These are phyloP conservation scores for Phyto melanocephala DNA, from an alignment of 2,888 invertebrate species.

Conservation along the genomic window DNA sequence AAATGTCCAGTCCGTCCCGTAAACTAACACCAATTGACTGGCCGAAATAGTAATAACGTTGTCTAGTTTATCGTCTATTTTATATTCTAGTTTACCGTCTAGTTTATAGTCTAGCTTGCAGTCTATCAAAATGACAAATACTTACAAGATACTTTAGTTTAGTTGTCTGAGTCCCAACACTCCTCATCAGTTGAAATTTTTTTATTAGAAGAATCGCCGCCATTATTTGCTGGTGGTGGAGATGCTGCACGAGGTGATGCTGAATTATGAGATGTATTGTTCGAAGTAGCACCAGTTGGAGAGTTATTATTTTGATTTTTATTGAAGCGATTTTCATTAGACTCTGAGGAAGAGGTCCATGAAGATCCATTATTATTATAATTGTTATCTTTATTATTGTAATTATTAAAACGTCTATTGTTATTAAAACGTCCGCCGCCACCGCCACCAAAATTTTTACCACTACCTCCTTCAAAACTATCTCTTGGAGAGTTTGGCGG, in stretches of 20 bases:
- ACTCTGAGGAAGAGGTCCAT: conserved; percentile 16
- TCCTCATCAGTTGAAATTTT: conserved; percentile 50
- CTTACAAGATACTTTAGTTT: background rate
- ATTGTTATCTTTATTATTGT: background rate
- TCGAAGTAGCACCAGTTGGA: background rate
- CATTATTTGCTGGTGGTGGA: conserved; percentile 24
- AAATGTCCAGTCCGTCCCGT: no score
- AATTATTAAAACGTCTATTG: conserved; percentile 30
- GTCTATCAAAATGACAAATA: background rate
- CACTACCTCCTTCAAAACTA: conserved; percentile 1
- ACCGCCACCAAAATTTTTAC: background rate
- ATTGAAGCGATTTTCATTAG: conserved; percentile 34
- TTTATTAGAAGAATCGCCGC: background rate
- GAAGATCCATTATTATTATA: background rate
- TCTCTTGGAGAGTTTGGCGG: conserved; percentile 29
- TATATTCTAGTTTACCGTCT: no score
- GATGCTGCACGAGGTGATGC: conserved; percentile 16
- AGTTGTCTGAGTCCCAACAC: conserved; percentile 56
- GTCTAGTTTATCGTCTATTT: no score
- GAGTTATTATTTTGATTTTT: conserved; percentile 39
- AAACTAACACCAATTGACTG: no score
- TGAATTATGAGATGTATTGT: background rate
- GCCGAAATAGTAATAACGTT: no score
- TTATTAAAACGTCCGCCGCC: conserved; percentile 35
- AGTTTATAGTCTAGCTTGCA: no score